Conservation (phyloP, 2,797 vertebrate genomes). For the Buphagus erythrorhynchus region DNA sequence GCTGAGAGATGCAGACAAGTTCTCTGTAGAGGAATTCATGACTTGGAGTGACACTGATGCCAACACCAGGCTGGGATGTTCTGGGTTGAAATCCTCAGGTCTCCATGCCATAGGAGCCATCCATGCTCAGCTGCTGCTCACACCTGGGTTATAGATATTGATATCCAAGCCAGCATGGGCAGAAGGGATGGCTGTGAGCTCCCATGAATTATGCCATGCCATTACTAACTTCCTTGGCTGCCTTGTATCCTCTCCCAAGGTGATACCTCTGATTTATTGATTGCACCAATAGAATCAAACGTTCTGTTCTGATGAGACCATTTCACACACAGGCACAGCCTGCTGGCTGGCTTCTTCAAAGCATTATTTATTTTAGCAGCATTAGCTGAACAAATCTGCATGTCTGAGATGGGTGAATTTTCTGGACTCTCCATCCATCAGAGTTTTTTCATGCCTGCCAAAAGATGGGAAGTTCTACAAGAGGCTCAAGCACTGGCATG, state of each 20-base stretch:
- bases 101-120: neutral
- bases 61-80: neutral
- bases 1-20: neutral
- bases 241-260: neutral
- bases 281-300: neutral
- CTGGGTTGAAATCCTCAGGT: neutral
- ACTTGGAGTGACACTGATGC: neutral
- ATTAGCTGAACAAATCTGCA: neutral
- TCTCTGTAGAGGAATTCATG: fast-evolving
- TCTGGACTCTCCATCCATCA: neutral
- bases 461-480: neutral
- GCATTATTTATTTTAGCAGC: neutral
- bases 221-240: neutral
- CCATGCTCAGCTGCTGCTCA: neutral
- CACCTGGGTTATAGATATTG: fast-evolving
- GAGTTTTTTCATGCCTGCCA: neutral
- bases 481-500: neutral
- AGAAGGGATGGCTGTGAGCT: neutral
- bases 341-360: neutral
- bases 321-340: fast-evolving
- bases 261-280: neutral
- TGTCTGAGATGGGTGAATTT: neutral
- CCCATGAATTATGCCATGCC: neutral
- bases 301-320: neutral
- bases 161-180: neutral